Evolutionary conservation across 2,888 invertebrate species (phyloP).

Genomic region (Schizotus pectinicornis): DNA sequence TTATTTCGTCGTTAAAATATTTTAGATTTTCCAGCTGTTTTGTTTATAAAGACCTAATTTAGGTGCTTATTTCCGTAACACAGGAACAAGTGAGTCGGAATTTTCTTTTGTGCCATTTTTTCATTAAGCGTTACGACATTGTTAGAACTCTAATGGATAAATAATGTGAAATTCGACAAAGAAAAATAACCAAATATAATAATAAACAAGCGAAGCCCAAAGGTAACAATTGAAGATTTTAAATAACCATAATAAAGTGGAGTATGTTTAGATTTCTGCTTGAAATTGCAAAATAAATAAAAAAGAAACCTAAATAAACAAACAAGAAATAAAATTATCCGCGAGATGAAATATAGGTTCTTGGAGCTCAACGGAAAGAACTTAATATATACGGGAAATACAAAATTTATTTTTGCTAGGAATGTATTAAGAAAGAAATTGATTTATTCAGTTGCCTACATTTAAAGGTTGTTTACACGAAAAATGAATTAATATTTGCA

Average conservation of each 20-base stretch:
- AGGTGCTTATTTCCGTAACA: too few species aligned
- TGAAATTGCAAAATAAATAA: conserved; percentile 17
- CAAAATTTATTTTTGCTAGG: background rate
- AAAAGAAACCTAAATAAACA: conserved; percentile 18
- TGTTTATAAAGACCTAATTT: too few species aligned
- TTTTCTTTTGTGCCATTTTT: too few species aligned
- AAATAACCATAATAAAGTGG: conserved; percentile 12
- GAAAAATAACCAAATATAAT: background rate
- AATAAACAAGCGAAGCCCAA: background rate
- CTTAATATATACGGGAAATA: background rate
- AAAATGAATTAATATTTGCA: background rate
- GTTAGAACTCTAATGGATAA: background rate
- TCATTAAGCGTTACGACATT: too few species aligned
- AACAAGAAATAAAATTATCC: conserved; percentile 11
- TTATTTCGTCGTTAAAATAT: too few species aligned
- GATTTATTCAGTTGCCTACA: background rate
- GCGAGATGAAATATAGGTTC: conserved; percentile 1
- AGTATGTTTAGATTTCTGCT: conserved; percentile 12
- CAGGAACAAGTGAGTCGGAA: too few species aligned
- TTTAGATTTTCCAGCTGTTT: too few species aligned
- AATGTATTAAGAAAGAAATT: background rate
- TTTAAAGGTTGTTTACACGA: background rate
- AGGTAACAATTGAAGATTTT: conserved; percentile 8
- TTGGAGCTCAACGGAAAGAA: background rate
- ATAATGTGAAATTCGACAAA: background rate